These are phyloP conservation scores for Euura saliciscinereae DNA, from an alignment of 1,140 invertebrate genomes.

Conservation along the genomic window DNA sequence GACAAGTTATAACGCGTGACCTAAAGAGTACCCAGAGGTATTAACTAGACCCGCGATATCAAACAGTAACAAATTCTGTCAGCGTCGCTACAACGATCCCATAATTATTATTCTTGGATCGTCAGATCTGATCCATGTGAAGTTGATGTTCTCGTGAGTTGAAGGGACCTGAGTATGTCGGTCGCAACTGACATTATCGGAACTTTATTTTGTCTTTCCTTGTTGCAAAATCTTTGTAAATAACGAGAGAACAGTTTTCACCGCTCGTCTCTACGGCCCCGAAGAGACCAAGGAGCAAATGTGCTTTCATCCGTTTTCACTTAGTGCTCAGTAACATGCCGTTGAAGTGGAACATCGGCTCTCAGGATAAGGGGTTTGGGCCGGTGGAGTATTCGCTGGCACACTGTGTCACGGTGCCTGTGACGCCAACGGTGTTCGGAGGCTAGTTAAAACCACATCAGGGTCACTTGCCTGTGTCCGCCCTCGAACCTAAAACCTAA, in stretches of 20 bases:
- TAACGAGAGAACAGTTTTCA: constrained; percentile 2
- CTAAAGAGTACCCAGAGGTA: no score
- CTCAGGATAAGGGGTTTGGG: constrained; percentile 8
- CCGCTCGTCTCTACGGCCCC: neutral
- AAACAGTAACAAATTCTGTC: no score
- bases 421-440: constrained; percentile 24
- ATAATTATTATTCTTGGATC: no score
- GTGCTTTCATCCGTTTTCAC: constrained; percentile 3
- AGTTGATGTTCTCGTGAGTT: no score
- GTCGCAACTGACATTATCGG: no score
- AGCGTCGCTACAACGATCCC: no score
- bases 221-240: neutral
- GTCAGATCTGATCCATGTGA: no score
- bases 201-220: no score
- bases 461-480: constrained; percentile 33
- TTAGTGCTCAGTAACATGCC: constrained; percentile 5
- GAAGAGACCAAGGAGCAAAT: neutral
- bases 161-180: no score
- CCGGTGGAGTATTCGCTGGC: constrained; percentile 25
- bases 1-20: no score
- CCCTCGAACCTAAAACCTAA: neutral
- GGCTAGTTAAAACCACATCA: constrained; percentile 43
- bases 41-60: no score
- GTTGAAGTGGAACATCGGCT: constrained; percentile 1
- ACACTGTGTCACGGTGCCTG: constrained; percentile 8